Percentiles rank a stretch among this genome's conserved stretches.
phyloP scores from a whole-genome alignment of 1,140 invertebrate species.

The Chelonus insularis region DNA sequence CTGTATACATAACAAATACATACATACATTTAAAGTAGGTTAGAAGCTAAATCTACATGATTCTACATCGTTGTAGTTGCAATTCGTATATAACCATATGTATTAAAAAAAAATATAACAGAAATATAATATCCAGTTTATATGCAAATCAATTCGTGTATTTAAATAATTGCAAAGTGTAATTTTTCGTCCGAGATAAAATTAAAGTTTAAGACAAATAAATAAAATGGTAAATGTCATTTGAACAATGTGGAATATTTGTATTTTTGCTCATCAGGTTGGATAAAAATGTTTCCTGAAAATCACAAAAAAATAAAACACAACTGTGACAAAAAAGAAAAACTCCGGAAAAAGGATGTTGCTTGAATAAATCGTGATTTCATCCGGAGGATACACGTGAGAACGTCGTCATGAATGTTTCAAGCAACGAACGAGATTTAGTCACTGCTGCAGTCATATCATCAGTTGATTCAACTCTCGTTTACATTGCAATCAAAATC shows the following conservation, averaged over 20 bases:
- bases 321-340: neutral
- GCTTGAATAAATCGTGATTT: constrained; percentile 5
- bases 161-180: too few relatives aligned
- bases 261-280: too few relatives aligned
- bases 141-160: neutral
- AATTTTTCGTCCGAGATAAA: too few relatives aligned
- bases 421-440: neutral
- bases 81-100: neutral
- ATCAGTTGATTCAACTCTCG: too few relatives aligned
- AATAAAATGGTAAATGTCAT: too few relatives aligned
- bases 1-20: neutral
- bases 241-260: too few relatives aligned
- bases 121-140: neutral
- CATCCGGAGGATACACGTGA: constrained; percentile 5
- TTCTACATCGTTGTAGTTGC: neutral
- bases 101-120: neutral
- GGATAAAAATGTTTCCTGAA: too few relatives aligned
- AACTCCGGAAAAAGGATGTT: neutral
- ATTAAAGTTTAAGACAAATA: too few relatives aligned
- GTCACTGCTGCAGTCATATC: neutral
- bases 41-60: neutral
- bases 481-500: too few relatives aligned
- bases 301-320: neutral
- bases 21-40: neutral
- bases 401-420: constrained; percentile 2